phyloP scores from a whole-genome alignment of 2,113 vertebrate species.

The Micronycteris hirsuta region DNA sequence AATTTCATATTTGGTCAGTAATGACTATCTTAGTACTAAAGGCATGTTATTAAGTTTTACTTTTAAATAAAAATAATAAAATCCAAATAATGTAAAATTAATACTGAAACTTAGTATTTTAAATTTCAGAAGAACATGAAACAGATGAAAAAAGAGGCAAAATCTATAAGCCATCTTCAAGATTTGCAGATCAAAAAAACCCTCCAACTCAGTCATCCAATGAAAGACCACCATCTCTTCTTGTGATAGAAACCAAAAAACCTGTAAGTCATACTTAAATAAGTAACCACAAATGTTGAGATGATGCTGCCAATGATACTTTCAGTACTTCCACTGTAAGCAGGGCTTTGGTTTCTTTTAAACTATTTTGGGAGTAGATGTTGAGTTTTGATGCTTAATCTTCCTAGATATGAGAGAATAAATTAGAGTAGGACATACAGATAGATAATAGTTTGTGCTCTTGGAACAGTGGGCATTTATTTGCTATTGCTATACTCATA shows the following conservation, averaged over 20 bases:
- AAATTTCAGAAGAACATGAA: slow-evolving; percentile 89
- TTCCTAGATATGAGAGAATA: background rate
- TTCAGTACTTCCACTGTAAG: background rate
- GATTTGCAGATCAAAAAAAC: slow-evolving; percentile 90
- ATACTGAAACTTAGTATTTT: slow-evolving; percentile 56
- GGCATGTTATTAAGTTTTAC: background rate
- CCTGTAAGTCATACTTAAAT: slow-evolving; percentile 85
- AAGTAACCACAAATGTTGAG: background rate
- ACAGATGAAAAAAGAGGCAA: slow-evolving; percentile 96
- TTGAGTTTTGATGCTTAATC: slow-evolving; percentile 29
- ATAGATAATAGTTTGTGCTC: background rate
- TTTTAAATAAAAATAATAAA: slow-evolving; percentile 40
- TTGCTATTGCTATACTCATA: background rate
- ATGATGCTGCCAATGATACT: background rate
- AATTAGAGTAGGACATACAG: background rate
- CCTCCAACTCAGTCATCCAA: slow-evolving; percentile 86
- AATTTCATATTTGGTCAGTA: slow-evolving; percentile 9
- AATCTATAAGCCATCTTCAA: slow-evolving; percentile 96
- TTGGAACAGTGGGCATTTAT: background rate
- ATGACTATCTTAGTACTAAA: slow-evolving; percentile 13
- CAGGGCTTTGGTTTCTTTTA: slow-evolving; percentile 44
- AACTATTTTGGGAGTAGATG: background rate
- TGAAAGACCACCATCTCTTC: slow-evolving; percentile 92
- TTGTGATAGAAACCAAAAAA: slow-evolving; percentile 92
- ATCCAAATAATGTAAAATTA: background rate